Evolutionary conservation across 2,888 invertebrate species (phyloP).

Genomic region (Diloba caeruleocephala): DNA sequence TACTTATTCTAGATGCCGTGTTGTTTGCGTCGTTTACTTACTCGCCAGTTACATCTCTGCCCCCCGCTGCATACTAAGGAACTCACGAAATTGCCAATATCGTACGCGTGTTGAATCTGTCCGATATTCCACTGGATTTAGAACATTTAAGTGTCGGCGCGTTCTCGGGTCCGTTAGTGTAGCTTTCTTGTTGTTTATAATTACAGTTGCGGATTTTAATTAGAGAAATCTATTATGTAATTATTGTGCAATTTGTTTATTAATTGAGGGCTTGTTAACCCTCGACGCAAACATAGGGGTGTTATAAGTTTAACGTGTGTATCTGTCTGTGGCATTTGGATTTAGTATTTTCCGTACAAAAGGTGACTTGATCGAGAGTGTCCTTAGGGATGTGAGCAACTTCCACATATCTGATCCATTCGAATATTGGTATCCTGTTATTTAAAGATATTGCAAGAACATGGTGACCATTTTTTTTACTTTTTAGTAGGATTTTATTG

Average conservation of each 20-base stretch:
- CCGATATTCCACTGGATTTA: slow-evolving; percentile 41
- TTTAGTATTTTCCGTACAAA: too few species aligned
- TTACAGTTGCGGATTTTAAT: slow-evolving; percentile 3
- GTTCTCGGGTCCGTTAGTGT: slow-evolving; percentile 10
- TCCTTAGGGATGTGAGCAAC: too few species aligned
- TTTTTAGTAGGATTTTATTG: too few species aligned
- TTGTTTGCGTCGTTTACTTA: slow-evolving; percentile 44
- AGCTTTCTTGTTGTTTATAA: slow-evolving; percentile 31
- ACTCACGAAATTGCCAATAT: slow-evolving; percentile 48
- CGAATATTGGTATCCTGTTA: too few species aligned
- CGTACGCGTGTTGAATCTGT: slow-evolving; percentile 50
- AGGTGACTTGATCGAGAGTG: too few species aligned
- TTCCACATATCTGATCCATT: too few species aligned
- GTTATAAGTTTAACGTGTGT: too few species aligned
- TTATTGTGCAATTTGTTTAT: slow-evolving; percentile 5
- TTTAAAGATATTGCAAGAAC: too few species aligned
- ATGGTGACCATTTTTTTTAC: too few species aligned
- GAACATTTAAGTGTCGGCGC: slow-evolving; percentile 13
- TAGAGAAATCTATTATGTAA: slow-evolving; percentile 13
- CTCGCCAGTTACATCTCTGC: slow-evolving; percentile 45
- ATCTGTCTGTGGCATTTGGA: too few species aligned
- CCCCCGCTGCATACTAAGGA: slow-evolving; percentile 55
- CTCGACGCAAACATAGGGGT: too few species aligned
- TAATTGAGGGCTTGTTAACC: not conserved
- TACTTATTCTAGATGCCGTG: slow-evolving; percentile 59